Evolutionary conservation across 2,797 vertebrate species (phyloP).

Genomic region (Parauchenoglanis ngamensis): DNA sequence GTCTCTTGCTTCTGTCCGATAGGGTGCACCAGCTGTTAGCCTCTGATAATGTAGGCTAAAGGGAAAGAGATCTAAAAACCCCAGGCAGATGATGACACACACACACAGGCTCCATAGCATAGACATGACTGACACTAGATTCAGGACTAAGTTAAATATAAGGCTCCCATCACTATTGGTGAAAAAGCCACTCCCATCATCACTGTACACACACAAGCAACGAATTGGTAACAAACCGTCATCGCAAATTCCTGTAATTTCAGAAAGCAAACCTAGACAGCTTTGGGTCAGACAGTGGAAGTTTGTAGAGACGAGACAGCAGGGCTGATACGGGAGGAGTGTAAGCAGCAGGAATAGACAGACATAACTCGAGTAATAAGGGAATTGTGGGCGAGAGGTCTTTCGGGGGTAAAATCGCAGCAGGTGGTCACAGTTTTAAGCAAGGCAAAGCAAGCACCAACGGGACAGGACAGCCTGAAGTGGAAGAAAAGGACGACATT

Average conservation of each 20-base stretch:
- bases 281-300: slow-evolving; percentile 6
- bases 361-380: background rate
- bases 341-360: background rate
- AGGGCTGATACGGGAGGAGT: background rate
- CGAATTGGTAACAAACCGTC: background rate
- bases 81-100: slow-evolving; percentile 64
- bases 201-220: too few species aligned
- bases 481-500: slow-evolving; percentile 11
- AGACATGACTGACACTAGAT: slow-evolving; percentile 36
- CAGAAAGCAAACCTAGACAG: background rate
- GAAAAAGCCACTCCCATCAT: background rate
- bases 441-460: slow-evolving; percentile 63
- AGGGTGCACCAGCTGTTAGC: slow-evolving; percentile 77
- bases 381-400: slow-evolving; percentile 13
- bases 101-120: slow-evolving; percentile 33
- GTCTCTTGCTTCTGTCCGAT: slow-evolving; percentile 59
- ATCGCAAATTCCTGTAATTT: background rate
- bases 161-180: background rate
- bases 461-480: slow-evolving; percentile 56
- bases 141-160: slow-evolving; percentile 31
- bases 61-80: slow-evolving; percentile 78
- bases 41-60: slow-evolving; percentile 77
- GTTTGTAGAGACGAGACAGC: background rate
- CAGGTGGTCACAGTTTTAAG: slow-evolving; percentile 56
- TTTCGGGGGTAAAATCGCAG: slow-evolving; percentile 32